Conservation (phyloP, 2,113 vertebrate species). For the Brevimyrus niger region DNA sequence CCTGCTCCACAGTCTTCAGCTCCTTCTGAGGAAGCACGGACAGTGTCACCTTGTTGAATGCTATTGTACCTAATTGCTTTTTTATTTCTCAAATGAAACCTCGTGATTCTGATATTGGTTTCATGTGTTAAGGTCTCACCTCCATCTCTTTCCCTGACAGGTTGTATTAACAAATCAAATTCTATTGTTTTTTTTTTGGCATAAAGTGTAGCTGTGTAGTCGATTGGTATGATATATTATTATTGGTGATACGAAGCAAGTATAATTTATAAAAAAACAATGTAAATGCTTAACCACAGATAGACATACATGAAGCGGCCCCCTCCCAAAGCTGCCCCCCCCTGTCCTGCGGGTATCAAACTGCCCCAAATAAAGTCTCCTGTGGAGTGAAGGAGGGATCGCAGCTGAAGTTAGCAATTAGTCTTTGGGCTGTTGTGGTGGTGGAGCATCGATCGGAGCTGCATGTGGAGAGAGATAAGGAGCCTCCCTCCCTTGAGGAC, state of each 20-base stretch:
- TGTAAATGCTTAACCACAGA: neutral
- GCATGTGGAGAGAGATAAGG: constrained; percentile 69
- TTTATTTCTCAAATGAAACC: neutral
- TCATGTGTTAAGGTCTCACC: neutral
- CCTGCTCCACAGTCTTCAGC: neutral
- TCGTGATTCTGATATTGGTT: neutral
- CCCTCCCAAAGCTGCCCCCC: neutral
- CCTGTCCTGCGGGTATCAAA: neutral
- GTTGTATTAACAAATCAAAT: neutral
- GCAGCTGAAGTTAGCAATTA: constrained; percentile 39
- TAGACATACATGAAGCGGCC: neutral
- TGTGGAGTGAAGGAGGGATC: constrained; percentile 15
- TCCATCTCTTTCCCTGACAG: neutral
- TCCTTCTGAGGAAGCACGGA: neutral
- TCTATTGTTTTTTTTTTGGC: neutral
- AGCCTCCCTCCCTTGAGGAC: constrained; percentile 56
- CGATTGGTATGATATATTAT: neutral
- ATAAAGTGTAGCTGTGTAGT: neutral
- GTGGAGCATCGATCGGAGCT: constrained; percentile 64
- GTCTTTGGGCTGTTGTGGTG: constrained; percentile 53
- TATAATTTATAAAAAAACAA: neutral
- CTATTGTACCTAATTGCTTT: neutral
- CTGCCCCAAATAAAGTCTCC: constrained; percentile 12
- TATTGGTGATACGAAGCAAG: neutral
- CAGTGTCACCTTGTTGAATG: neutral